Base-by-base conservation (phyloP, 2,888 invertebrate genomes). In the Ischnura elegans region DNA sequence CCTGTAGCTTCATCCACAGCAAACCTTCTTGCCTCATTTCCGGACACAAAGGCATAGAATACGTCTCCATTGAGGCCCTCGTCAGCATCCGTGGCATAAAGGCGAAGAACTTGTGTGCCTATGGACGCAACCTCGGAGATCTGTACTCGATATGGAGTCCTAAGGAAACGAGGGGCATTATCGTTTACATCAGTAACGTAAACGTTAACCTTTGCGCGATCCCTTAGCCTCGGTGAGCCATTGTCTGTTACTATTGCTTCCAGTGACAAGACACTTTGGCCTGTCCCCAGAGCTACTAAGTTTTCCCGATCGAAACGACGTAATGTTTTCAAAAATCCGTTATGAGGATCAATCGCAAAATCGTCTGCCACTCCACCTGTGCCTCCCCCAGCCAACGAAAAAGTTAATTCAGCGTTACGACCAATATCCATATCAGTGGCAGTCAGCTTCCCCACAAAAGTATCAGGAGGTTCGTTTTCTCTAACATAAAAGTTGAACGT, bases 401-500 rank as follows among this genome's bases (percentile, higher is more conserved):
- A 99, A 47, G 98, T 98, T 84, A 99, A 96, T 95, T 99, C 99
- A 0, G 99, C 99, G 96, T 98, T 99, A 61, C 98, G 97, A 0
- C 99, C 99, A 94, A 98, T 98, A 96, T 99, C 99, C 94, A 96
- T 97, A 96, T 99, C 99, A 36, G 97, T 97, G 0, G 99, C 99
- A 29, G 98, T 97, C 94, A 99, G 96, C 96, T 98, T 98, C 0
- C 99, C 98, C 47, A 99, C 98, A 96, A 99, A 99, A 0, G 98
- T 98, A 95, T 98, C 98, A 0, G 98, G 97, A 0, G 98, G 98
- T 94, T 98, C 98, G 96, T 99, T 98, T 96, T 99, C 99, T 93
- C 98, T 97, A 36, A 99, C 97, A 95, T 97, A 98, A 95, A 99
- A 99, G 94, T 98, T 98, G 96, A 99, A 99, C 29, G 98, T 98